phyloP scores from a whole-genome alignment of 2,113 vertebrate species.

The Sigmodon hispidus region DNA sequence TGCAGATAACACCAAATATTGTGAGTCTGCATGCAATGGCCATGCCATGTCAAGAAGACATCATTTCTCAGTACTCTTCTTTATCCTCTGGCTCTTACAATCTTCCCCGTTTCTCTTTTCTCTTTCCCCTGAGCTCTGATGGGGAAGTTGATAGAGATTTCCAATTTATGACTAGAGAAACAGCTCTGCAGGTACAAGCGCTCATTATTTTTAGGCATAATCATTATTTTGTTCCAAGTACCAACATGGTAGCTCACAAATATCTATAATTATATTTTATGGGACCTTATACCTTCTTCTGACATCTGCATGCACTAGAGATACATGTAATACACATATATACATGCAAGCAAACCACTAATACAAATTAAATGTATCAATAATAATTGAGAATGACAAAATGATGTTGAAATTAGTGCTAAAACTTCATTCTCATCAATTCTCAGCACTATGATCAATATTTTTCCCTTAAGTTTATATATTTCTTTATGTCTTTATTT shows the following conservation, averaged over 20 bases:
- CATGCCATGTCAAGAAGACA: neutral
- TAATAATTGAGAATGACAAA: neutral
- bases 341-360: neutral
- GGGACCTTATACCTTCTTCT: neutral
- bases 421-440: neutral
- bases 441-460: neutral
- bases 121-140: neutral
- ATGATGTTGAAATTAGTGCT: neutral
- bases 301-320: neutral
- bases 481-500: neutral
- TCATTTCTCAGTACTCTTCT: neutral
- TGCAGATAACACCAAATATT: fast-evolving
- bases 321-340: neutral
- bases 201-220: neutral
- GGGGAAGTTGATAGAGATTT: neutral
- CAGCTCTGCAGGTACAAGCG: neutral
- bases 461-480: neutral
- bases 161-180: neutral
- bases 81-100: neutral
- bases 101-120: neutral
- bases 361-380: neutral
- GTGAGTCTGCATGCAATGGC: too few species aligned
- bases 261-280: neutral
- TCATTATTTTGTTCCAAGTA: fast-evolving
- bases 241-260: neutral